A percentile compares a stretch with the other conserved stretches of the same genome.
These are phyloP conservation scores for Blomia tropicalis DNA, from an alignment of 2,888 invertebrate species.

Conservation along the genomic window DNA sequence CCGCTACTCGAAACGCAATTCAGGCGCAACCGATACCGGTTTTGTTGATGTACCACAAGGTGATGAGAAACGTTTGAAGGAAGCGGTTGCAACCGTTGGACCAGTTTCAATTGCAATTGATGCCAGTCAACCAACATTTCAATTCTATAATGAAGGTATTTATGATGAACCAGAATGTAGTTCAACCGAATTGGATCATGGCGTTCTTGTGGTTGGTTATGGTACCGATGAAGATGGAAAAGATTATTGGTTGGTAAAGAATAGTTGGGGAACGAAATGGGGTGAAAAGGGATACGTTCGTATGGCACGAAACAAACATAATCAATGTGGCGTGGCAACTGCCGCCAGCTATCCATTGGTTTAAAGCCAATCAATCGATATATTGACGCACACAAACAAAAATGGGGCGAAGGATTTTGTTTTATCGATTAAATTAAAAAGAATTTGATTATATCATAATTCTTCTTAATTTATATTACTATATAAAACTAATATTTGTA, in stretches of 20 bases:
- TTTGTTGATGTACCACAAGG: slow-evolving; percentile 32
- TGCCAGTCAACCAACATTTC: slow-evolving; percentile 31
- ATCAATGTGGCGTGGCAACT: slow-evolving; percentile 72
- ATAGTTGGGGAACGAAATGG: slow-evolving; percentile 66
- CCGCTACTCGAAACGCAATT: slow-evolving; percentile 27
- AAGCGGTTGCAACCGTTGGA: slow-evolving; percentile 33
- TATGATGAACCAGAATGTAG: slow-evolving; percentile 62
- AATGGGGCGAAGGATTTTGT: too few relatives aligned
- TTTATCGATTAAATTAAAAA: too few relatives aligned
- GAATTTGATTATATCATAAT: too few relatives aligned
- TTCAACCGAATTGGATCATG: slow-evolving; percentile 55
- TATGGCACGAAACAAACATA: slow-evolving; percentile 65
- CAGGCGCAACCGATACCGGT: slow-evolving; percentile 32
- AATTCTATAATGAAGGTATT: slow-evolving; percentile 39
- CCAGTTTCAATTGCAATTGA: slow-evolving; percentile 33
- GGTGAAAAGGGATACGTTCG: slow-evolving; percentile 69
- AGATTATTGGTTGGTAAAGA: slow-evolving; percentile 74
- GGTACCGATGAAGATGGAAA: slow-evolving; percentile 44
- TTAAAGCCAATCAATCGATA: too few relatives aligned
- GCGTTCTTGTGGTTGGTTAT: slow-evolving; percentile 66
- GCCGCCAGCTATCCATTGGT: slow-evolving; percentile 59
- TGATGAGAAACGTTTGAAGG: slow-evolving; percentile 31
- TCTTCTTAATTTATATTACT: too few relatives aligned
- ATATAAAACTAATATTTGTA: too few relatives aligned
- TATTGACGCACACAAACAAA: neutral